Evolutionary conservation across 2,797 vertebrate genomes (phyloP), one percentile per base, ranked within the genome.

Genomic region (Xiphorhynchus erythropygius): DNA sequence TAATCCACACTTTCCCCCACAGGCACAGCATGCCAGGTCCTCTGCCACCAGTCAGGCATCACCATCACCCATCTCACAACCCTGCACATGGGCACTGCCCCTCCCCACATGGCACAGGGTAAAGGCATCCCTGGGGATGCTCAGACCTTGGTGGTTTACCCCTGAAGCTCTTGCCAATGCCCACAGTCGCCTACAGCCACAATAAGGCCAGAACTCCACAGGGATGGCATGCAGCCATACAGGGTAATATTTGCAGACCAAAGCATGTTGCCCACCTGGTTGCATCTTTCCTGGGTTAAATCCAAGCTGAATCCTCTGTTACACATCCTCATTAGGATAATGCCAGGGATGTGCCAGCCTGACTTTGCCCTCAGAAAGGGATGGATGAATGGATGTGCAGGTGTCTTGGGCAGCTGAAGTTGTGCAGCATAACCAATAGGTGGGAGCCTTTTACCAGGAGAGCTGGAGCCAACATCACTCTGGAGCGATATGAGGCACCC

Each of bases 381-480:
- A 46, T 2, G 42, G 57, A 33, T 25, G 62, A 44, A 55, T 22
- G 21, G 24, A 46, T 2, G 42, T 14, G 18, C 50, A 23, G 13
- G 46, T 75, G 78, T 18, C 63, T 16, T 42, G 42, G 59, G 64
- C 55, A 35, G 76, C 46, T 94, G 96, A 89, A 94, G 50, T 94
- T 97, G 63, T 94, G 67, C 23, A 28, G 75, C 57, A 23, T 76
- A 24, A 13, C 85, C 98, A 96, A 92, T 79, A 97, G 97, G 95
- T 97, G 98, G 94, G 74, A 96, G 94, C 87, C 90, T 95, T 94
- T 76, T 39, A 87, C 87, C 53, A 0, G 76, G 7, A 55, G 80
- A 94, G 28, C 21, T 0, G 0, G 77, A 84, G 70, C n/a, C 89
- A 56, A 56, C 23, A 18, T 12, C 47, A 18, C 24, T 19, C 73